Evolutionary conservation across 2,113 vertebrate genomes (phyloP), one percentile per base, ranked within the genome.

Genomic region (Numenius arquata): DNA sequence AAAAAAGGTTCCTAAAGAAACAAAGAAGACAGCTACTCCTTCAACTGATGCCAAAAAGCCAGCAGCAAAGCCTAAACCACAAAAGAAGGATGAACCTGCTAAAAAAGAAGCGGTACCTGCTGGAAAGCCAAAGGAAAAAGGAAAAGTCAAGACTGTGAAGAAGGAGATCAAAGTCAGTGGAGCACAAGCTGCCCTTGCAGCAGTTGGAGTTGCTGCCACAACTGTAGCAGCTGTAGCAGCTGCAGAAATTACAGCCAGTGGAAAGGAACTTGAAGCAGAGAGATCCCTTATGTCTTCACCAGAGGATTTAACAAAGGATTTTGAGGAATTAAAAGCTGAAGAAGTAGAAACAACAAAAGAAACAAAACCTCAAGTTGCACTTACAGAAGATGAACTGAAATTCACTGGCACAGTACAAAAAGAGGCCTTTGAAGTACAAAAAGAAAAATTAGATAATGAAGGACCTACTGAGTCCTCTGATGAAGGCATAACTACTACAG

Each of bases 221-320:
- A 48, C 89, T 4, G 83, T 88, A 2, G 96, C 95, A 2, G 56
- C 79, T 4, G 88, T 90, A 2, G 96, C 85, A 20, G 96, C 91
- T 13, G 96, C 93, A 59, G 96, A 92, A 34, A 59, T 95, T 25
- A 85, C 67, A 26, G 77, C 93, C 14, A 52, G 94, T 32, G 93
- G 94, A 65, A 98, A 97, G 10, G 59, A 62, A 16, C 59, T 62
- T 38, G 59, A 99, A 68, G 97, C 80, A 8, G 98, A 98, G 96
- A 97, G 99, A 90, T 98, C 98, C 36, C 94, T 99, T 25, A 99
- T 99, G 99, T 99, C 99, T 34, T 98, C 99, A 90, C 99, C 99
- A 67, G 99, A 99, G 77, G 99, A 99, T 95, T 98, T 99, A 78
- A 99, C 99, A 56, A 99, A 99, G 94, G 99, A 99, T 95, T 99